A percentile compares a stretch with the other conserved stretches of the same genome.
phyloP scores from a whole-genome alignment of 1,140 invertebrate species.

The Psilanteris sp. region DNA sequence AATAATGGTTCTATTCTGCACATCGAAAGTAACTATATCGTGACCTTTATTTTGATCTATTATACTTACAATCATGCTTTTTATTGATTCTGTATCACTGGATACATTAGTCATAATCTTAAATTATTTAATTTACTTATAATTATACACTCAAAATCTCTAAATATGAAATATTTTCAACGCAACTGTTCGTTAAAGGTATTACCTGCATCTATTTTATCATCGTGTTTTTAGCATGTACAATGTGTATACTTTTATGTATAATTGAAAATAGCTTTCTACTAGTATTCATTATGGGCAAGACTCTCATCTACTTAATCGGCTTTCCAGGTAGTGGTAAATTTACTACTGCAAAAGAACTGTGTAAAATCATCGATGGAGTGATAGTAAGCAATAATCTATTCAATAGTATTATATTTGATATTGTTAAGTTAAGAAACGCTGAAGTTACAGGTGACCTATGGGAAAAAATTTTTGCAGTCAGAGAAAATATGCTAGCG shows the following conservation, averaged over 20 bases:
- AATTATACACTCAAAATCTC: slow-evolving; percentile 25
- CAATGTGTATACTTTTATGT: slow-evolving; percentile 26
- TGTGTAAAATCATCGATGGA: slow-evolving; percentile 23
- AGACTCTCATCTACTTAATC: slow-evolving; percentile 29
- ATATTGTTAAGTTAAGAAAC: slow-evolving; percentile 20
- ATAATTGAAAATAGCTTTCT: slow-evolving; percentile 28
- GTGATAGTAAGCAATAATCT: slow-evolving; percentile 30
- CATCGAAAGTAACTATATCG: slow-evolving; percentile 23
- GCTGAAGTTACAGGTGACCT: slow-evolving; percentile 21
- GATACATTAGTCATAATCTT: slow-evolving; percentile 4
- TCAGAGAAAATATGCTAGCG: slow-evolving; percentile 19
- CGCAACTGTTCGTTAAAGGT: slow-evolving; percentile 23
- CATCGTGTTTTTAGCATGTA: slow-evolving; percentile 25
- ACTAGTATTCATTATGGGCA: slow-evolving; percentile 29
- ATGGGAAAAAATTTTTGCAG: slow-evolving; percentile 26
- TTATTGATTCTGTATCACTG: slow-evolving; percentile 20
- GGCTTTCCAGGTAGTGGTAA: slow-evolving; percentile 27
- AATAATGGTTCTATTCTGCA: slow-evolving; percentile 24
- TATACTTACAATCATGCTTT: slow-evolving; percentile 14
- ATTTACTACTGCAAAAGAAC: slow-evolving; percentile 28
- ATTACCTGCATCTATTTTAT: slow-evolving; percentile 30
- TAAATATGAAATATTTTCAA: slow-evolving; percentile 31
- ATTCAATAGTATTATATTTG: slow-evolving; percentile 31
- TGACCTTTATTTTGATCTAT: slow-evolving; percentile 27
- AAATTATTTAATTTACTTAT: slow-evolving; percentile 12